Base-by-base conservation (phyloP, 2,797 vertebrate species). In the Phrynocephalus guinanensis region DNA sequence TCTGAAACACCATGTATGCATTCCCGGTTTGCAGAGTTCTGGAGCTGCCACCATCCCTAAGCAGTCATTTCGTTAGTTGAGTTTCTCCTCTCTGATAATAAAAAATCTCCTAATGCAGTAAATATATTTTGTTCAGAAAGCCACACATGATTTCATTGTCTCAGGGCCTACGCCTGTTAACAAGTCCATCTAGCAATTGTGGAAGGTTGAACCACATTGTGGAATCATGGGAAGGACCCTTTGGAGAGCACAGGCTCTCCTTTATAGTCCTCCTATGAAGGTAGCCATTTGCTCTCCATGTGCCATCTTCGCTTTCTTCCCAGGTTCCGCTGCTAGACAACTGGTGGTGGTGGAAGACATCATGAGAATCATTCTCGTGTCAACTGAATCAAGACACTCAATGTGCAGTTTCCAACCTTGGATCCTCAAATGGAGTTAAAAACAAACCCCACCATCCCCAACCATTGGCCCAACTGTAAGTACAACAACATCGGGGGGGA, bases 1-100 rank as follows among this genome's bases (percentile, higher is more conserved):
- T 86, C 88, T 80, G 86, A 79, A 92, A 91, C 86, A 94, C 50
- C 0, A 16, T 75, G 88, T 80, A 88, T 78, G 83, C 82, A 86
- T 92, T 92, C 91, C 88, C 91, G 88, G 87, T 90, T 93, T 91
- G 92, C 87, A 88, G 87, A 72, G 93, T 88, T 86, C 85, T 88
- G 75, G 86, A 91, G 83, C 91, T 84, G 81, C 82, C 73, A 90
- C 85, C 90, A 90, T 86, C 91, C 84, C 88, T 38, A 83, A 90
- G 86, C 86, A 79, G 13, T 89, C 85, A 82, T 91, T 94, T 93
- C 84, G 75, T 82, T 76, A 91, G 90, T 85, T 72, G 38, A n/a
- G 71, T 87, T 87, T 89, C 80, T 48, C 92, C 90, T 68, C 83
- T 0, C 0, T 85, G 90, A 88, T 95, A 91, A 94, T 5, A 44